Percentiles rank a stretch among this genome's conserved stretches.
Conservation (phyloP, 2,888 invertebrate species). For the Athalia cordata region DNA sequence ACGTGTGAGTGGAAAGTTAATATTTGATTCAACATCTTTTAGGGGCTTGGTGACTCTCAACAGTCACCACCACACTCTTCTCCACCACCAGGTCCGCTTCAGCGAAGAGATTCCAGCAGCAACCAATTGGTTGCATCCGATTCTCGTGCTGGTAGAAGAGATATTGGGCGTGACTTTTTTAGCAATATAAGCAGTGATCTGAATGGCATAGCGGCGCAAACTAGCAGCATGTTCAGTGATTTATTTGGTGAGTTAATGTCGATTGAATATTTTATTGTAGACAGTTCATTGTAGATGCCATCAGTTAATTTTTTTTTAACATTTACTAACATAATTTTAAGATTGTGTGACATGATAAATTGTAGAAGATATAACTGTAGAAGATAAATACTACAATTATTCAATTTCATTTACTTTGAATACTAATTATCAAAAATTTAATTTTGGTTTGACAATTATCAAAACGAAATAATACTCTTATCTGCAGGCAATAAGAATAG, state of each 20-base stretch:
- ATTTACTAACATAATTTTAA: background rate
- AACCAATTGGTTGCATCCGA: conserved; percentile 80
- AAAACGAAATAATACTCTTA: conserved; percentile 5
- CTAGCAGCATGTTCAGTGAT: conserved; percentile 95
- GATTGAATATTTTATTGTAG: background rate
- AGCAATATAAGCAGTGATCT: conserved; percentile 94
- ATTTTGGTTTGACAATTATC: conserved; percentile 7
- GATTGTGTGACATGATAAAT: background rate
- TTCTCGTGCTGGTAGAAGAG: conserved; percentile 70
- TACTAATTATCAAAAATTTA: background rate
- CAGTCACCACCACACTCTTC: conserved; percentile 68
- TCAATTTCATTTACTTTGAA: conserved; percentile 1
- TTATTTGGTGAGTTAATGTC: conserved; percentile 82
- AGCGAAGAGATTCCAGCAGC: conserved; percentile 77
- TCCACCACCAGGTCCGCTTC: conserved; percentile 57
- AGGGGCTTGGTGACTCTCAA: conserved; percentile 75
- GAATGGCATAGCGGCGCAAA: conserved; percentile 94
- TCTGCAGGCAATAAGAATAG: conserved; percentile 68
- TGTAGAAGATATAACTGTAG: too few species aligned
- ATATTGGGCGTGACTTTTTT: conserved; percentile 88
- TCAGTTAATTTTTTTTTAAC: background rate
- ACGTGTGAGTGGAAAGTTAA: background rate
- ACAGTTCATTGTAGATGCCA: background rate
- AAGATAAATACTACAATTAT: background rate
- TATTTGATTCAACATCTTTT: conserved; percentile 6